Evolutionary conservation across 2,113 vertebrate species (phyloP).

Genomic region (Uria aalge): DNA sequence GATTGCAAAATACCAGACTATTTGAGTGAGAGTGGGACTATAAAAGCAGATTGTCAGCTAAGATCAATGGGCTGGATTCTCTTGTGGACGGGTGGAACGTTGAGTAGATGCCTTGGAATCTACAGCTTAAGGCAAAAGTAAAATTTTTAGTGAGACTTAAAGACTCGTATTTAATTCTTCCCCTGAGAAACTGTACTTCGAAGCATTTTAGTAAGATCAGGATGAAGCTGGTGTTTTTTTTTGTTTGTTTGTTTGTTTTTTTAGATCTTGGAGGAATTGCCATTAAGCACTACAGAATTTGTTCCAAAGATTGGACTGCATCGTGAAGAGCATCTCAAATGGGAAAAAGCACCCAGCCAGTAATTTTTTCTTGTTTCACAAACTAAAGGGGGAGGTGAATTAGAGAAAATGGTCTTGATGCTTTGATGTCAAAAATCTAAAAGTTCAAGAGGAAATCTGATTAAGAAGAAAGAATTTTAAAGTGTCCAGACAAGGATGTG

Average conservation of each 20-base stretch:
- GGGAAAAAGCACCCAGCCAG: not conserved
- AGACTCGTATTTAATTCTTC: not conserved
- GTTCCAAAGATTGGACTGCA: not conserved
- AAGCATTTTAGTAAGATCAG: not conserved
- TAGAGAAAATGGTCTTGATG: not conserved
- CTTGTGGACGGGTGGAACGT: not conserved
- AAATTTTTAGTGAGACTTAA: not conserved
- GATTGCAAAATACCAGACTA: conserved; percentile 9
- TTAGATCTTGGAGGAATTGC: not conserved
- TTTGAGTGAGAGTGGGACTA: not conserved
- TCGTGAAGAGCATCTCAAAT: not conserved
- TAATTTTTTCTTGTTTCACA: not conserved
- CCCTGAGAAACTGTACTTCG: not conserved
- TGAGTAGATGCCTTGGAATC: not conserved
- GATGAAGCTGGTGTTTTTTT: not conserved
- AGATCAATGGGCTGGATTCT: not conserved
- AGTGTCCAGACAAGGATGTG: not conserved
- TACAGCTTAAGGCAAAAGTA: conserved; percentile 8
- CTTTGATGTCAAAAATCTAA: not conserved
- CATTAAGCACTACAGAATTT: not conserved
- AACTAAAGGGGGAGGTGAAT: not conserved
- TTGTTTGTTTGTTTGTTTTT: not conserved
- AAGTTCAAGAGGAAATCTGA: conserved; percentile 7
- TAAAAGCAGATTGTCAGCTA: conserved; percentile 1
- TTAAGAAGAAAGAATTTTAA: not conserved